A percentile compares a stretch with the other conserved stretches of the same genome.
Conservation (phyloP, 2,113 vertebrate species). For the Sebastes schlegelii region DNA sequence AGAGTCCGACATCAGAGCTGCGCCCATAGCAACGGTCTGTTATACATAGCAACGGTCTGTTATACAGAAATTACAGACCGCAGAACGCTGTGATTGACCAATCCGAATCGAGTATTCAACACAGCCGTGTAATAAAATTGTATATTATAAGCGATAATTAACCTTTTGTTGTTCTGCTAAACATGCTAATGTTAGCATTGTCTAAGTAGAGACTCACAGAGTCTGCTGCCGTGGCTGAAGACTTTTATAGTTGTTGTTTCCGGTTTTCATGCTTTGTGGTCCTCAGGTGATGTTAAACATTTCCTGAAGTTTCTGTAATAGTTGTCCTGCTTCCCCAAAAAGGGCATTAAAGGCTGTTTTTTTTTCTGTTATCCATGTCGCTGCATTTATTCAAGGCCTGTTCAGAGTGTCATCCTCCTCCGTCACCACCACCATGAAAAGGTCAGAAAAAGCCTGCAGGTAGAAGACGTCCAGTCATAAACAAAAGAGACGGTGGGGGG, state of each 20-base stretch:
- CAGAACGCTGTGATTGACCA: no score
- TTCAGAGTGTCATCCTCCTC: slow-evolving; percentile 3
- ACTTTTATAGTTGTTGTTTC: background rate
- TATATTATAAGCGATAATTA: no score
- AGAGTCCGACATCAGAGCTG: no score
- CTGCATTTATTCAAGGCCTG: slow-evolving; percentile 18
- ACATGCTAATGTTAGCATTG: background rate
- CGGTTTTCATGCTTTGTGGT: background rate
- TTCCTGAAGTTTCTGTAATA: background rate
- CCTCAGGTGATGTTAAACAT: background rate
- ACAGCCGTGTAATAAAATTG: no score
- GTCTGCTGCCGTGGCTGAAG: background rate
- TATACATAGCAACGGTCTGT: no score
- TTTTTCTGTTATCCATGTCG: background rate
- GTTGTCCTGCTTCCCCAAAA: background rate
- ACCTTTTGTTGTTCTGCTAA: background rate
- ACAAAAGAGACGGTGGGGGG: slow-evolving; percentile 31
- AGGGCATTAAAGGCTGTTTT: background rate
- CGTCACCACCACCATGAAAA: slow-evolving; percentile 19
- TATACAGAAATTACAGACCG: no score
- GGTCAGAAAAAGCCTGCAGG: slow-evolving; percentile 58
- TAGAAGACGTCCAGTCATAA: slow-evolving; percentile 31
- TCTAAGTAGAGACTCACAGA: background rate
- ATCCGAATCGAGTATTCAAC: no score
- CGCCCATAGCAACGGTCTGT: no score